Evolutionary conservation across 2,797 vertebrate genomes (phyloP).

Genomic region (Eleutherodactylus coqui): DNA sequence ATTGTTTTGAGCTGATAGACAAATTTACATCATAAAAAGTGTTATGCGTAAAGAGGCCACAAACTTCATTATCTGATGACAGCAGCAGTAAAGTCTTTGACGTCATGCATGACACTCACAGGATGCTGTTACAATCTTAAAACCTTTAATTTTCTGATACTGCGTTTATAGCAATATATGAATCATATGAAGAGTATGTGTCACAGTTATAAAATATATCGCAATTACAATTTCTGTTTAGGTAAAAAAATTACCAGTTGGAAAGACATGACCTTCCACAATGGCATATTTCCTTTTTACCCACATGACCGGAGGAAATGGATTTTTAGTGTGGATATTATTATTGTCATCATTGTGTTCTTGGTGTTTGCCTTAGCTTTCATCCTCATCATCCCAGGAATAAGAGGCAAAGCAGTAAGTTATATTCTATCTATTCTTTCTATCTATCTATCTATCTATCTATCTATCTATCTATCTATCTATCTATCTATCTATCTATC

Average conservation of each 20-base stretch:
- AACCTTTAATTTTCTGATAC: not conserved
- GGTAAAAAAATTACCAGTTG: not conserved
- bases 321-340: constrained; percentile 76
- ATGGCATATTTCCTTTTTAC: constrained; percentile 90
- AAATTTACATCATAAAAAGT: not conserved
- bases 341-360: constrained; percentile 89
- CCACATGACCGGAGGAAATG: constrained; percentile 78
- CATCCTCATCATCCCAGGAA: constrained; percentile 90
- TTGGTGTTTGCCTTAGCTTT: constrained; percentile 80
- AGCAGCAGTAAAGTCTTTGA: not conserved
- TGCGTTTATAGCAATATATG: not conserved
- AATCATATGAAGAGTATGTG: not conserved
- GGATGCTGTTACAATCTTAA: not conserved
- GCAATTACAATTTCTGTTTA: constrained; percentile 1
- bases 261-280: constrained; percentile 86
- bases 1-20: not conserved
- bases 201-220: not conserved
- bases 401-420: constrained; percentile 91
- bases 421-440: not conserved
- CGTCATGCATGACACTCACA: not conserved
- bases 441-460: not conserved
- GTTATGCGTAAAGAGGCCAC: not conserved
- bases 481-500: not conserved
- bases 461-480: not conserved
- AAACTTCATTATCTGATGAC: not conserved